Evolutionary conservation across 2,888 invertebrate genomes (phyloP).

Genomic region (Trachelus troglodyta): DNA sequence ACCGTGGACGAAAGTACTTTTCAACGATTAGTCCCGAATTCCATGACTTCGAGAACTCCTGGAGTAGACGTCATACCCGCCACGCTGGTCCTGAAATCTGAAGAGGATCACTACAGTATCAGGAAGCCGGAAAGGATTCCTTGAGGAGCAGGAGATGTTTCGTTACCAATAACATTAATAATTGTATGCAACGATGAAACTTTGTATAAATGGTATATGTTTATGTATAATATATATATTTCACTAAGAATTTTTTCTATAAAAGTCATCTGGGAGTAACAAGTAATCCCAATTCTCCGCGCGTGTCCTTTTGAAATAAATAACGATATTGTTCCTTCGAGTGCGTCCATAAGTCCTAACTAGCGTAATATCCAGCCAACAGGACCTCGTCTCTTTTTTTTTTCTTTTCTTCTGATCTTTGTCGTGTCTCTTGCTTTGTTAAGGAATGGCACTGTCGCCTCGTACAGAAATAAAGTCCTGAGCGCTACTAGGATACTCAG

Average conservation of each 20-base stretch:
- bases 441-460: background rate
- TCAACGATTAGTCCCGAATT: conserved; percentile 23
- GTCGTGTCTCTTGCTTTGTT: background rate
- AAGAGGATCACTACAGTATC: conserved; percentile 41
- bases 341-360: background rate
- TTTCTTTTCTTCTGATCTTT: background rate
- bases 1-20: conserved; percentile 40
- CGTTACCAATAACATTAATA: background rate
- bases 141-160: background rate
- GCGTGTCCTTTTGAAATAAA: background rate
- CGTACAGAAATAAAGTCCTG: background rate
- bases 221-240: background rate
- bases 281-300: background rate
- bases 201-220: background rate
- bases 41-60: conserved; percentile 21
- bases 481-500: background rate
- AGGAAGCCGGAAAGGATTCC: conserved; percentile 16
- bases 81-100: conserved; percentile 42
- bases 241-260: background rate
- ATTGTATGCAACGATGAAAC: background rate
- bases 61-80: conserved; percentile 41
- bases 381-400: background rate
- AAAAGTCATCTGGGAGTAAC: conserved; percentile 1
- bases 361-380: background rate
- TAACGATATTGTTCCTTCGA: conserved; percentile 3